A percentile compares a stretch with the other conserved stretches of the same genome.
Evolutionary conservation across 2,888 invertebrate species (phyloP).

Genomic region (Meta bourneti): DNA sequence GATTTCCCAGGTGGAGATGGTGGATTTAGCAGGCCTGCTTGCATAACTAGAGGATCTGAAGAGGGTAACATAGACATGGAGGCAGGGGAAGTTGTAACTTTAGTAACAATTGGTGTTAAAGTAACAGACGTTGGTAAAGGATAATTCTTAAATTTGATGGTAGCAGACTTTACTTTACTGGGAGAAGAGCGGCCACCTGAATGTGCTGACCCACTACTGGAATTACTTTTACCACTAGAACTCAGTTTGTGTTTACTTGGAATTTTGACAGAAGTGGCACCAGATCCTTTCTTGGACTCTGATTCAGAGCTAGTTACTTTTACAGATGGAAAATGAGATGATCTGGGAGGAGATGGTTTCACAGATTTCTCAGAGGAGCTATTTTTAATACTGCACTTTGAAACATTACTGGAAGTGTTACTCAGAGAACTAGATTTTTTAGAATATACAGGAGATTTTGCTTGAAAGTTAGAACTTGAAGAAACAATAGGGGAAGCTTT

Average conservation of each 20-base stretch:
- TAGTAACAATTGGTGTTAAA: slow-evolving; percentile 70
- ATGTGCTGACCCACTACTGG: slow-evolving; percentile 59
- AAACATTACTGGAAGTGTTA: slow-evolving; percentile 51
- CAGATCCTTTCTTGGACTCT: slow-evolving; percentile 61
- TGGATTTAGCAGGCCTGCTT: slow-evolving; percentile 73
- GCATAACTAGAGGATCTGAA: slow-evolving; percentile 60
- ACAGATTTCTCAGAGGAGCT: slow-evolving; percentile 66
- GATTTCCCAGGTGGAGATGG: slow-evolving; percentile 66
- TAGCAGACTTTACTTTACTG: slow-evolving; percentile 77
- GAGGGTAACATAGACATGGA: slow-evolving; percentile 22
- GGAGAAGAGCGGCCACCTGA: slow-evolving; percentile 73
- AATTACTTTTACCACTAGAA: slow-evolving; percentile 70
- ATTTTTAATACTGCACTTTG: slow-evolving; percentile 70
- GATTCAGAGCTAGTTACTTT: slow-evolving; percentile 73
- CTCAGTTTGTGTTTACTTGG: slow-evolving; percentile 77
- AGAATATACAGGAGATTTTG: slow-evolving; percentile 71
- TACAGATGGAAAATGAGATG: slow-evolving; percentile 54
- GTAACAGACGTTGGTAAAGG: slow-evolving; percentile 75
- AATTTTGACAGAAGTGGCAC: slow-evolving; percentile 75
- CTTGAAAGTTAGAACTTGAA: slow-evolving; percentile 70
- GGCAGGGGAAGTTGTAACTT: slow-evolving; percentile 55
- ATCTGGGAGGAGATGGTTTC: slow-evolving; percentile 71
- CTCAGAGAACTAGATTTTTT: slow-evolving; percentile 72
- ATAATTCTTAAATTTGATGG: slow-evolving; percentile 77
- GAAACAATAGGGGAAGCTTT: slow-evolving; percentile 68